Evolutionary conservation across 2,888 invertebrate species (phyloP).

Genomic region (Phorcus lineatus): DNA sequence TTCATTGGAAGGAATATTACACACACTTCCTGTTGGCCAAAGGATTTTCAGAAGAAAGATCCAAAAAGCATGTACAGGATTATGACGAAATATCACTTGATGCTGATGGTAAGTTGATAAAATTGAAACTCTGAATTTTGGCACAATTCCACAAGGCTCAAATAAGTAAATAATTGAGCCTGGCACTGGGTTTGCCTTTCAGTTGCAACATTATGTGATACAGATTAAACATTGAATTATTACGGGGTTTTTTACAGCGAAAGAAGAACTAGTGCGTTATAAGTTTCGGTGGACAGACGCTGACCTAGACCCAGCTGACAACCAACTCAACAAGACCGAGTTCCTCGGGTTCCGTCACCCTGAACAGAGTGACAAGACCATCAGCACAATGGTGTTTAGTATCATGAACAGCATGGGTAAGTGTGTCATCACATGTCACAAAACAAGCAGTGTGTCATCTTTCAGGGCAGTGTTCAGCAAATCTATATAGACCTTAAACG

Average conservation of each 20-base stretch:
- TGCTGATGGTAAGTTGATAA: conserved; percentile 52
- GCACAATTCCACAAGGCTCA: no score
- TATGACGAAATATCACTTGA: conserved; percentile 79
- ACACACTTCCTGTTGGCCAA: conserved; percentile 83
- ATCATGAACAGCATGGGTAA: conserved; percentile 84
- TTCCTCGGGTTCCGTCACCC: conserved; percentile 89
- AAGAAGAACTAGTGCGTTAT: conserved; percentile 85
- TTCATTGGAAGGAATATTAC: conserved; percentile 89
- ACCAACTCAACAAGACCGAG: conserved; percentile 84
- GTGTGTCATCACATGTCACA: no score
- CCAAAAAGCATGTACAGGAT: conserved; percentile 81
- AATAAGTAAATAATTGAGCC: no score
- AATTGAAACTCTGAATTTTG: no score
- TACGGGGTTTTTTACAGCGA: conserved; percentile 60
- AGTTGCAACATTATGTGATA: not conserved
- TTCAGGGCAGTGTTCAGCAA: no score
- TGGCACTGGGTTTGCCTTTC: no score
- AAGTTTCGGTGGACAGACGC: conserved; percentile 88
- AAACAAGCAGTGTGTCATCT: no score
- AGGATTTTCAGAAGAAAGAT: conserved; percentile 80
- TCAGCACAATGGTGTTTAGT: conserved; percentile 85
- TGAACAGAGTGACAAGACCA: conserved; percentile 84
- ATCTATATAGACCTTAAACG: no score
- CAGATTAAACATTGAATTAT: no score
- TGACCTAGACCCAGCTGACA: conserved; percentile 83